A percentile compares a stretch with the other conserved stretches of the same genome.
Evolutionary conservation across 64 coral and sea anemone genomes (phyloP).

Genomic region (Stichodactyla mertensii): DNA sequence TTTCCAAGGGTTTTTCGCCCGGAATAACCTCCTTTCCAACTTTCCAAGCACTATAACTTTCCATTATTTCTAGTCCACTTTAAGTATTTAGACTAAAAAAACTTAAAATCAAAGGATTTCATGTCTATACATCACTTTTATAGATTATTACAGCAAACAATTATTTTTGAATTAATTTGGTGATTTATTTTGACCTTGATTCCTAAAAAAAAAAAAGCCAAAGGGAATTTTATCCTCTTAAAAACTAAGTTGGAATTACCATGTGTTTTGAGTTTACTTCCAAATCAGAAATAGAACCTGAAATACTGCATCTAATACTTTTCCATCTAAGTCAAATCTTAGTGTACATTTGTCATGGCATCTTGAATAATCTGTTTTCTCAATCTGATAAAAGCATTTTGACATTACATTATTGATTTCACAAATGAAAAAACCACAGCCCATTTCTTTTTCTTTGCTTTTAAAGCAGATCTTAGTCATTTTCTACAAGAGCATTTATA

Average conservation of each 20-base stretch:
- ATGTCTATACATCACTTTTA: neutral
- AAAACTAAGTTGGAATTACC: too few species aligned
- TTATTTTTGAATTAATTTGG: neutral
- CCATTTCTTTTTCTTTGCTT: neutral
- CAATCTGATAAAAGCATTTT: conserved; percentile 13
- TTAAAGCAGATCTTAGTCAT: neutral
- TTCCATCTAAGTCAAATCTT: neutral
- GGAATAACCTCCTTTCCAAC: too few species aligned
- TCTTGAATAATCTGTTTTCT: neutral
- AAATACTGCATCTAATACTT: neutral
- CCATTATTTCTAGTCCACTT: too few species aligned
- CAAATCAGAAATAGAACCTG: neutral
- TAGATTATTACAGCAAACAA: neutral
- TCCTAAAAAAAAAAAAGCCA: too few species aligned
- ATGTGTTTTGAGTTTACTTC: neutral
- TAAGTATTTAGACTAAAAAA: neutral
- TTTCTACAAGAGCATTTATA: neutral
- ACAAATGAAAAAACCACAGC: neutral
- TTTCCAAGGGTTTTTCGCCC: too few species aligned
- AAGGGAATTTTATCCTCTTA: too few species aligned
- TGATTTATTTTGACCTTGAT: neutral
- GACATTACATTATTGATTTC: conserved; percentile 6
- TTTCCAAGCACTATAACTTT: too few species aligned
- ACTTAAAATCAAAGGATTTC: neutral
- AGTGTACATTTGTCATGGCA: neutral